Conservation (phyloP, 2,888 invertebrate genomes). For the Malachius bipustulatus region DNA sequence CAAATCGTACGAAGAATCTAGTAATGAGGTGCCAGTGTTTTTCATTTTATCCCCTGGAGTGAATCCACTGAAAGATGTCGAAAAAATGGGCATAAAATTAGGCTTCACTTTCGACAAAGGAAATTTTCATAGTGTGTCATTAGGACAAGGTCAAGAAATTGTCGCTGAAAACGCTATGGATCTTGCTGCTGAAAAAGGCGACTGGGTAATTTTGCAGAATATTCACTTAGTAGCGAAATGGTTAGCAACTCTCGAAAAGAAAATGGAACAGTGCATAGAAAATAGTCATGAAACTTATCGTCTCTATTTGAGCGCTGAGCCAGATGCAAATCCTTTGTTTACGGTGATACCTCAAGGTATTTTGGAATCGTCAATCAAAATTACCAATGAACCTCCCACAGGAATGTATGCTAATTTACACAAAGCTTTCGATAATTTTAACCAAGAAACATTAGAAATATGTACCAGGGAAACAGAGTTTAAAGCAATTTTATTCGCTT, state of each 20-base stretch:
- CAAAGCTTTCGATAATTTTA: conserved; percentile 85
- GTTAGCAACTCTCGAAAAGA: conserved; percentile 81
- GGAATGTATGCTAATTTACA: conserved; percentile 92
- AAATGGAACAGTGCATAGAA: conserved; percentile 70
- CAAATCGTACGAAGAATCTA: conserved; percentile 77
- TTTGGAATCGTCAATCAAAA: conserved; percentile 86
- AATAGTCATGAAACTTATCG: conserved; percentile 53
- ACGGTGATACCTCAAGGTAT: conserved; percentile 74
- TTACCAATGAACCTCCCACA: conserved; percentile 91
- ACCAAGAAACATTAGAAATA: conserved; percentile 84
- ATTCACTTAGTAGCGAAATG: conserved; percentile 84
- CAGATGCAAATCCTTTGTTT: conserved; percentile 53
- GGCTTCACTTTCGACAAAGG: conserved; percentile 67
- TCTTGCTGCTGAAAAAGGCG: conserved; percentile 59
- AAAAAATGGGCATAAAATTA: conserved; percentile 67
- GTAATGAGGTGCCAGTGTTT: conserved; percentile 75
- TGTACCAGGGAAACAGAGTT: conserved; percentile 89
- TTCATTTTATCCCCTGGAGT: conserved; percentile 92
- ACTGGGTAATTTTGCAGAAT: conserved; percentile 92
- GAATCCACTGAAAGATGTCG: conserved; percentile 88
- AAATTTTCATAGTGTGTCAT: conserved; percentile 85
- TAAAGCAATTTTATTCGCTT: conserved; percentile 75
- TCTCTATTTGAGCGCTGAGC: conserved; percentile 81
- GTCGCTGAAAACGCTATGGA: conserved; percentile 84
- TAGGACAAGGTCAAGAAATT: conserved; percentile 90